Base-by-base conservation (phyloP, 2,113 vertebrate genomes). In the Alethe castanea region DNA sequence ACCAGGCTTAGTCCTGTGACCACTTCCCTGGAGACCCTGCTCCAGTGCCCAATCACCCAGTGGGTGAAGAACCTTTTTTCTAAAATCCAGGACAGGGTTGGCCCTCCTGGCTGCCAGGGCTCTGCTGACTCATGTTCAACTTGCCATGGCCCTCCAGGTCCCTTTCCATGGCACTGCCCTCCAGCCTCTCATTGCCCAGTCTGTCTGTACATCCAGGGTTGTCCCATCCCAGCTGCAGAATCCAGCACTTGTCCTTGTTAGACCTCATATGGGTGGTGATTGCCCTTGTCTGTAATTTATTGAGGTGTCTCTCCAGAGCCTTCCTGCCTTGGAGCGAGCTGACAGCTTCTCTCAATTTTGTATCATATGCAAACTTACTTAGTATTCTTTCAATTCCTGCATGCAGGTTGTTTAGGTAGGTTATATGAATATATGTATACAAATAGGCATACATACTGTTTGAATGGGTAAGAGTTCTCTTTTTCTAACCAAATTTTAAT, bases 131-230 rank as follows among this genome's bases (percentile, higher is more conserved):
- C 25, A 9, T 0, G 3, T 20, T 59, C 31, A 36, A 11, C 17
- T 59, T 59, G 7, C 7, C 5, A 4, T 2, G 0, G 0, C 36
- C 1, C 3, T 14, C 22, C 26, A 60, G 4, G 11, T 2, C 12
- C 26, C 20, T 59, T 77, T 33, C 45, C 2, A 7, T 3, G 8
- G 23, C 12, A 12, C 19, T 69, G 12, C 8, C n/a, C 2, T 60
- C 26, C 23, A 45, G 18, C 6, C 1, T 61, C 12, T 53, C 8
- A 61, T 78, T 78, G 1, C 12, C 33, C 28, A 33, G 4, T 47
- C 12, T 36, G 8, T 53, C 12, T 3, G 2, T 5, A 13, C 19
- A 45, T 19, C 23, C 28, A 16, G 28, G 6, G 3, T 19, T 45
- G 5, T 3, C 20, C 26, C 38, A 33, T n/a, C 5, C 2, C 18